These are phyloP conservation scores for Nowickia ferox DNA, from an alignment of 2,888 invertebrate species.

Conservation along the genomic window DNA sequence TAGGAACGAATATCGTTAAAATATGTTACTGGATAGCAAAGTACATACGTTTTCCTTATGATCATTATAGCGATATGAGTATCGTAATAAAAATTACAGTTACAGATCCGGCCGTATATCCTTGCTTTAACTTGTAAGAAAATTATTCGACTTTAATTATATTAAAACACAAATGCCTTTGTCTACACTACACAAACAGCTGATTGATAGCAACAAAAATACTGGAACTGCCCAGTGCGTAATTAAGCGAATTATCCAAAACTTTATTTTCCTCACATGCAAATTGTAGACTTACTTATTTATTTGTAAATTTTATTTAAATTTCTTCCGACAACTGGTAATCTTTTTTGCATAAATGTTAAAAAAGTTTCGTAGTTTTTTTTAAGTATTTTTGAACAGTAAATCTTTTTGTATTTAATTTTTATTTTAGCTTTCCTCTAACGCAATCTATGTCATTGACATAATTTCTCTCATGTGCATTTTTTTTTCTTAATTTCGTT, in stretches of 20 bases:
- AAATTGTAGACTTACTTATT: neutral
- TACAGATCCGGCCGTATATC: too few relatives aligned
- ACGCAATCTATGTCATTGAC: constrained; percentile 71
- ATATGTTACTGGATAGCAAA: too few relatives aligned
- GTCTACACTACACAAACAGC: too few relatives aligned
- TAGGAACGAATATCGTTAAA: too few relatives aligned
- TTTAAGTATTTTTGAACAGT: constrained; percentile 33
- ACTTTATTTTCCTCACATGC: neutral
- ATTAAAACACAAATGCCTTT: too few relatives aligned
- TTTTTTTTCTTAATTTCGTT: constrained; percentile 39
- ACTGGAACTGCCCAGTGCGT: too few relatives aligned
- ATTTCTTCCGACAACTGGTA: constrained; percentile 29
- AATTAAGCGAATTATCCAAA: neutral
- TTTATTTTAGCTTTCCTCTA: constrained; percentile 54
- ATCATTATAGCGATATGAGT: too few relatives aligned
- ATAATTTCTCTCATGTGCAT: constrained; percentile 66
- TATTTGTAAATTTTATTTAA: constrained; percentile 6
- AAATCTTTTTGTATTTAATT: constrained; percentile 52
- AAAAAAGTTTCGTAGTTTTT: constrained; percentile 19
- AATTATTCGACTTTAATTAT: too few relatives aligned
- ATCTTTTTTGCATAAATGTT: constrained; percentile 61
- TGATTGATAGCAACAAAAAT: too few relatives aligned
- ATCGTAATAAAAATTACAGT: too few relatives aligned
- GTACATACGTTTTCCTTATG: too few relatives aligned
- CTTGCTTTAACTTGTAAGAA: too few relatives aligned